Conservation (phyloP, 2,797 vertebrate genomes). For the Tolypeutes matacus region DNA sequence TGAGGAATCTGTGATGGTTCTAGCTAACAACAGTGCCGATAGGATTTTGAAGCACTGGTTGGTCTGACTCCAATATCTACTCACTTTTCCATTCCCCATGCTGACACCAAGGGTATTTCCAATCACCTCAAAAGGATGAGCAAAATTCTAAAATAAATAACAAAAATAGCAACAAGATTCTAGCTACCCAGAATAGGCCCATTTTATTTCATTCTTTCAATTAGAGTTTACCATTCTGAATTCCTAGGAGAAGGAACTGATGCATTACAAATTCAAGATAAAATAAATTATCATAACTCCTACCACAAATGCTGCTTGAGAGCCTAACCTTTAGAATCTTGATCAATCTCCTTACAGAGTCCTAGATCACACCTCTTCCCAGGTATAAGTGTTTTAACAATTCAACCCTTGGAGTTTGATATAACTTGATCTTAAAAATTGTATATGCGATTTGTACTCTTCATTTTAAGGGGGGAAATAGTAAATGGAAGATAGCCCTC, state of each 20-base stretch:
- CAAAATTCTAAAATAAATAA: neutral
- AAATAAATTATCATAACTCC: neutral
- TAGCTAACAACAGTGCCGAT: neutral
- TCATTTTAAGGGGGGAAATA: neutral
- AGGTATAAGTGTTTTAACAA: neutral
- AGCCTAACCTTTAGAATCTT: neutral
- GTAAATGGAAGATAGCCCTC: neutral
- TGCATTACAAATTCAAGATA: neutral
- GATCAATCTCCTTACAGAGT: neutral
- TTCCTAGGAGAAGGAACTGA: neutral
- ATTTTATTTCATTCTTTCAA: neutral
- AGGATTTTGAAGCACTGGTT: neutral
- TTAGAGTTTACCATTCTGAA: neutral
- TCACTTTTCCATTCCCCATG: neutral
- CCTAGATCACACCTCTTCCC: neutral
- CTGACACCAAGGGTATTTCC: neutral
- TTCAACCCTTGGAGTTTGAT: neutral
- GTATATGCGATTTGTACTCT: neutral
- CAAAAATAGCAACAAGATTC: neutral
- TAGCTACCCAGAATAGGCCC: neutral
- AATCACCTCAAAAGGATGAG: neutral
- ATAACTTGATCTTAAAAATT: neutral
- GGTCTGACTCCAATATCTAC: neutral
- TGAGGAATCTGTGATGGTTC: neutral
- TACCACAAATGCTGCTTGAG: neutral